Evolutionary conservation across 2,888 invertebrate genomes (phyloP).

Genomic region (Belgica antarctica): DNA sequence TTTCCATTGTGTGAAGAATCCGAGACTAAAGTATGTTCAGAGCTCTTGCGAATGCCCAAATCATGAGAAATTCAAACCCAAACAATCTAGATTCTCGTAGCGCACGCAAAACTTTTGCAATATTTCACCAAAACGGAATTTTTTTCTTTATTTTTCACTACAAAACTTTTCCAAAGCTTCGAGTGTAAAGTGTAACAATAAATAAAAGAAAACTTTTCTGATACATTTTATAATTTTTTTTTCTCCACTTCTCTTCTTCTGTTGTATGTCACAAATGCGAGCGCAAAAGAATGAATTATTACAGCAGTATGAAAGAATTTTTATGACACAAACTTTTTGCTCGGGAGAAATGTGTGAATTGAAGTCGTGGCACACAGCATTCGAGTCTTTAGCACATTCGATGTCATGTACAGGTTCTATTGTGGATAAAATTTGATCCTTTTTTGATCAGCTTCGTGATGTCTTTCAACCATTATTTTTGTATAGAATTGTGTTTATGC

Average conservation of each 20-base stretch:
- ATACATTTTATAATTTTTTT: too few species aligned
- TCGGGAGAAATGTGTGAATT: neutral
- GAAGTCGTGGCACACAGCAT: too few species aligned
- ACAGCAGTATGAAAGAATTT: neutral
- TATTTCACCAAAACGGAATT: neutral
- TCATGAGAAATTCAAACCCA: neutral
- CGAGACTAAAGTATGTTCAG: neutral
- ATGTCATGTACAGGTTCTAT: too few species aligned
- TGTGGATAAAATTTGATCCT: too few species aligned
- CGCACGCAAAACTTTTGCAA: slow-evolving; percentile 6
- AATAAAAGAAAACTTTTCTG: slow-evolving; percentile 21
- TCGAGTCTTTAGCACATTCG: too few species aligned
- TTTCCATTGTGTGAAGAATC: neutral
- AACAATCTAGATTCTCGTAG: neutral
- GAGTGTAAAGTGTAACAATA: slow-evolving; percentile 24
- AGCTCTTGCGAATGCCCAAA: neutral
- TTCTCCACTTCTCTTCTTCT: neutral
- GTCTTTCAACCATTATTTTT: too few species aligned
- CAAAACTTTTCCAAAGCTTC: slow-evolving; percentile 13
- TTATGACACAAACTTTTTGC: neutral
- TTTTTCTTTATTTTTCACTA: slow-evolving; percentile 10
- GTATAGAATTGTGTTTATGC: too few species aligned
- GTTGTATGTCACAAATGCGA: slow-evolving; percentile 21
- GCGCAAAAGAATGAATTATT: neutral
- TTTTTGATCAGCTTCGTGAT: too few species aligned